Base-by-base conservation (phyloP, 2,797 vertebrate species). In the Sebastes vulpes region DNA sequence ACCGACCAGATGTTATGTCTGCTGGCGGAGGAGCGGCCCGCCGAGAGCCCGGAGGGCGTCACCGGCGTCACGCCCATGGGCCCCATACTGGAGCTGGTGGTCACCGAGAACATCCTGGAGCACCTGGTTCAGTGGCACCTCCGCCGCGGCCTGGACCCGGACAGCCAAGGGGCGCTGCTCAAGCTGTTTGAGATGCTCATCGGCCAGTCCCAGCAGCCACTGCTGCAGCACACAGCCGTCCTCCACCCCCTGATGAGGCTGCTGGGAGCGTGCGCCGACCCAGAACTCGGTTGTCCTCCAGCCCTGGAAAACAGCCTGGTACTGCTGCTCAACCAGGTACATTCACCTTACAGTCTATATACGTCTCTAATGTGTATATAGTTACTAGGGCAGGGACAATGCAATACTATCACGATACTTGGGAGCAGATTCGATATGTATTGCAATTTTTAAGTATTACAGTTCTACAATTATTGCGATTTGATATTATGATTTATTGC, bases 111-210 rank as follows among this genome's bases (percentile, higher is more conserved):
- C 29, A 94, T 99, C 26, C 94, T 99, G 88, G 97, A 97, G 72
- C 83, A 95, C 21, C 93, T 99, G 77, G 96, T 99, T 79, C 91
- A 95, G 64, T 99, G 98, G 98, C 97, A 98, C 78, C 88, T 98
- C 38, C 95, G 95, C 2, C 95, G 96, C 50, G 96, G 97, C 56
- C 80, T 96, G 85, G 96, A 97, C 85, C 86, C 91, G 0, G 96
- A 96, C 84, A 97, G 95, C 84, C 96, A 96, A 79, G 96, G 96
- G 77, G 97, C 97, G 67, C 96, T 99, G 83, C 95, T 99, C 74
- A 99, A 99, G 93, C 96, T 99, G n/a, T 99, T 97, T 2, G 98
- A 99, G 95, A 97, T 98, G 97, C 96, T 99, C 64, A 97, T 99
- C 46, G 97, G 98, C 64, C 98, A 98, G 75, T 97, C 98, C 52